A percentile compares a stretch with the other conserved stretches of the same genome.
Conservation (phyloP, 2,113 vertebrate genomes). For the Perca flavescens region DNA sequence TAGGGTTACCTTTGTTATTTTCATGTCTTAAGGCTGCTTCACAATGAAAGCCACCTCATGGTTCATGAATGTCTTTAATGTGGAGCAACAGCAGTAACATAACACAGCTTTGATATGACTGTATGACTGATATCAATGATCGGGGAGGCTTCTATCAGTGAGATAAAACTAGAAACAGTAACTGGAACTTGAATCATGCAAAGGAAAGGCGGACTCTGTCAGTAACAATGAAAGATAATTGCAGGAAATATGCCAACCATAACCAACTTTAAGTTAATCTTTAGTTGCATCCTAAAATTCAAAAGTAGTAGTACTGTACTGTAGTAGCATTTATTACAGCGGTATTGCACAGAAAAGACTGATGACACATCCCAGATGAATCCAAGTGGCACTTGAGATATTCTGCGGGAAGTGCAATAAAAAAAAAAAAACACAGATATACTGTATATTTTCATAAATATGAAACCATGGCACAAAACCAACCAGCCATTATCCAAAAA, state of each 20-base stretch:
- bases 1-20: not conserved
- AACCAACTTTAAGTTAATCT: not conserved
- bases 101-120: not conserved
- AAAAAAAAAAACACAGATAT: constrained; percentile 24
- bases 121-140: not conserved
- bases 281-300: not conserved
- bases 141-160: not conserved
- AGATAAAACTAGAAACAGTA: not conserved
- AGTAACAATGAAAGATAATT: not conserved
- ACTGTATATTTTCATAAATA: constrained; percentile 41
- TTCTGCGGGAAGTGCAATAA: constrained; percentile 21
- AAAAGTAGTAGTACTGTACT: too few species aligned
- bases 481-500: constrained; percentile 39
- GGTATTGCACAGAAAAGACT: not conserved
- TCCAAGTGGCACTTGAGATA: not conserved
- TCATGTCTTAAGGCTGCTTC: not conserved
- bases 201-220: not conserved
- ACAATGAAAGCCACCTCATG: not conserved
- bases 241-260: not conserved
- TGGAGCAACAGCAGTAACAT: too few species aligned
- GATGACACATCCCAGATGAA: not conserved
- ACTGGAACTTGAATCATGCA: not conserved
- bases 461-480: constrained; percentile 31
- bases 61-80: not conserved
- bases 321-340: not conserved